Conservation (phyloP, 2,797 vertebrate species). For the Thaleichthys pacificus region DNA sequence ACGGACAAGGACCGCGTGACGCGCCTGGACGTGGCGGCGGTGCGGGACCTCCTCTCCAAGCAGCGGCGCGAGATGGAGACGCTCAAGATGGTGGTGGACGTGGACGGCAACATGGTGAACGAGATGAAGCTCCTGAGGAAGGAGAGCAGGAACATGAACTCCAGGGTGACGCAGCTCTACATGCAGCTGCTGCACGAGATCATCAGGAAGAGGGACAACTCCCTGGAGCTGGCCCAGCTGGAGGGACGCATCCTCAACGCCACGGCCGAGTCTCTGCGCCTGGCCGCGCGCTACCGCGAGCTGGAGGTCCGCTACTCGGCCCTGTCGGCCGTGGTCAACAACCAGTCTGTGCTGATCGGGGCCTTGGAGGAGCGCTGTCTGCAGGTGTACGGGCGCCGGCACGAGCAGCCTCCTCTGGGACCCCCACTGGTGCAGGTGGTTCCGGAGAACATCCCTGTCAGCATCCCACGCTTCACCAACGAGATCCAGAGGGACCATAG, state of each 20-base stretch:
- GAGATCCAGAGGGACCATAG: constrained; percentile 88
- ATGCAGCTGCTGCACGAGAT: constrained; percentile 99
- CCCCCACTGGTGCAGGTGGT: constrained; percentile 93
- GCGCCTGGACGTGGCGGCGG: constrained; percentile 86
- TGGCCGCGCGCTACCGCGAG: constrained; percentile 88
- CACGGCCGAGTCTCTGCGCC: constrained; percentile 87
- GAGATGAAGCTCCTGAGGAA: constrained; percentile 96
- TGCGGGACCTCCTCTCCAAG: constrained; percentile 88
- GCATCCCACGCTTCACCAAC: constrained; percentile 85
- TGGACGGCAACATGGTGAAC: constrained; percentile 94
- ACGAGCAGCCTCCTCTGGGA: constrained; percentile 70
- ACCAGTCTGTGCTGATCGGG: constrained; percentile 88
- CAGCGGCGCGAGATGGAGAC: constrained; percentile 92
- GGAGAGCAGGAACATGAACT: constrained; percentile 99
- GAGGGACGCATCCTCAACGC: constrained; percentile 93
- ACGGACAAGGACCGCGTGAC: constrained; percentile 86
- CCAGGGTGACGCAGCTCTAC: constrained; percentile 95
- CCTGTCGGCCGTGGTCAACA: constrained; percentile 89
- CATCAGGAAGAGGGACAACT: constrained; percentile 95
- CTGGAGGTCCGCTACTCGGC: constrained; percentile 86
- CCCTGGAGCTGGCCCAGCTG: constrained; percentile 92
- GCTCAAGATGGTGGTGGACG: constrained; percentile 90
- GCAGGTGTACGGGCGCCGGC: constrained; percentile 77
- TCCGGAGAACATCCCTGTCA: constrained; percentile 89
- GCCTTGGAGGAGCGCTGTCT: constrained; percentile 89